phyloP scores from a whole-genome alignment of 2,797 vertebrate species.

The Gallinago stenura region DNA sequence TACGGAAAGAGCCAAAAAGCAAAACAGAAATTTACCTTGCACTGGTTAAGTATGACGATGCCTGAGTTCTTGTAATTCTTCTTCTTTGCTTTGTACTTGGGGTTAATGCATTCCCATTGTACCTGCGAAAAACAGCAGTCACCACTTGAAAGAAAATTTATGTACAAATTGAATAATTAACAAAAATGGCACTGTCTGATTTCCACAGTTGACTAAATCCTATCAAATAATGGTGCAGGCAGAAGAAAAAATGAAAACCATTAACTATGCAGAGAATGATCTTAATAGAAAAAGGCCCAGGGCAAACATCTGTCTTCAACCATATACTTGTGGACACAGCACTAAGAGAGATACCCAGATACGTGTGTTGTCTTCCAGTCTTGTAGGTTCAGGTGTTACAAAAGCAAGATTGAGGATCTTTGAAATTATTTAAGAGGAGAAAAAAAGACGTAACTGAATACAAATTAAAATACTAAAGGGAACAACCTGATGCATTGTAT shows the following conservation, averaged over 20 bases:
- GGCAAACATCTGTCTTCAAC: background rate
- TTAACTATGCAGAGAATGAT: background rate
- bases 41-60: constrained; percentile 93
- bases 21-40: constrained; percentile 85
- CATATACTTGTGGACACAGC: accelerated
- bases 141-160: background rate
- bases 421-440: background rate
- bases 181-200: background rate
- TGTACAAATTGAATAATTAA: background rate
- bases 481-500: background rate
- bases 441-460: background rate
- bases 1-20: background rate
- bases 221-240: background rate
- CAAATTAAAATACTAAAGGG: background rate
- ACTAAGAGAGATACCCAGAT: background rate
- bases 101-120: constrained; percentile 99
- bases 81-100: constrained; percentile 98
- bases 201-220: background rate
- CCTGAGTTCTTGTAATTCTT: constrained; percentile 99
- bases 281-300: background rate
- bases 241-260: background rate
- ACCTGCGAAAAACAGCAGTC: constrained; percentile 77
- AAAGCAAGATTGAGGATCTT: background rate
- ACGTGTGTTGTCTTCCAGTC: background rate
- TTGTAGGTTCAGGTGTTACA: background rate